Evolutionary conservation across 2,113 vertebrate species (phyloP).

Genomic region (Ameiurus melas): DNA sequence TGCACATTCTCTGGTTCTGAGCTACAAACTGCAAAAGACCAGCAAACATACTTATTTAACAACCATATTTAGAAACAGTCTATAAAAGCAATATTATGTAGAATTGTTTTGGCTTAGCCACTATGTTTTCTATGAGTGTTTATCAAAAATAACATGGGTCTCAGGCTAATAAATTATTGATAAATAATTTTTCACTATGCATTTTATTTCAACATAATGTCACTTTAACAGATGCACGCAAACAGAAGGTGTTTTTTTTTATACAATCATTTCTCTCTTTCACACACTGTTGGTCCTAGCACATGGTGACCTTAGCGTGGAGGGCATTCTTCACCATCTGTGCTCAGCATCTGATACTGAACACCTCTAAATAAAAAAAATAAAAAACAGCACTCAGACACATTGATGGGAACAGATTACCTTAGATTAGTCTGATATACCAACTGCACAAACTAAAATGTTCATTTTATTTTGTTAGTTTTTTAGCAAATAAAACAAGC

Average conservation of each 20-base stretch:
- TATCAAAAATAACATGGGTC: conserved; percentile 19
- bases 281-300: conserved; percentile 35
- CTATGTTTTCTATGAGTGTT: conserved; percentile 27
- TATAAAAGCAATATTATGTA: conserved; percentile 24
- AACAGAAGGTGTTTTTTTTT: conserved; percentile 24
- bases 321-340: conserved; percentile 44
- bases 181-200: neutral
- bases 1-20: conserved; percentile 93
- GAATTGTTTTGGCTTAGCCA: conserved; percentile 14
- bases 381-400: conserved; percentile 49
- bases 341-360: conserved; percentile 44
- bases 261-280: conserved; percentile 26
- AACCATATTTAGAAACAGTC: conserved; percentile 8
- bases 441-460: conserved; percentile 20
- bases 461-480: neutral
- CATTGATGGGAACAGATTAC: conserved; percentile 27
- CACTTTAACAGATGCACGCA: conserved; percentile 26
- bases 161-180: conserved; percentile 8
- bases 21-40: conserved; percentile 83
- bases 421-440: neutral
- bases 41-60: conserved; percentile 6
- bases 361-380: conserved; percentile 18
- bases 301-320: conserved; percentile 37
- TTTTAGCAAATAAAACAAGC: neutral
- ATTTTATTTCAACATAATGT: conserved; percentile 6